phyloP scores from a whole-genome alignment of 2,797 vertebrate species.

The Melanotaenia parkinsoni region DNA sequence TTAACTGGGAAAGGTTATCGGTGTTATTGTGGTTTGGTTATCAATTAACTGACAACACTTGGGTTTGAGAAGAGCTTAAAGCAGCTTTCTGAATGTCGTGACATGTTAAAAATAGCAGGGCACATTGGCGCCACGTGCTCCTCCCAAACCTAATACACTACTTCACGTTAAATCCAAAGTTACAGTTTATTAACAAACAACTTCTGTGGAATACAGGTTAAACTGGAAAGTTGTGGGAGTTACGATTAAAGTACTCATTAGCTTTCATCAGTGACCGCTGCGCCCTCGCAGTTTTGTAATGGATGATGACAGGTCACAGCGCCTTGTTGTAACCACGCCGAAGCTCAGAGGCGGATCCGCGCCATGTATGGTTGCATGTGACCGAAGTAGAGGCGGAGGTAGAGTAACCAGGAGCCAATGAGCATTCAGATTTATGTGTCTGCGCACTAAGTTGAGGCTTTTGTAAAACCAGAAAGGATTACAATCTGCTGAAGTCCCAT shows the following conservation, averaged over 20 bases:
- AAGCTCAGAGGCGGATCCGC: slow-evolving; percentile 23
- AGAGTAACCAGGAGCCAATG: slow-evolving; percentile 44
- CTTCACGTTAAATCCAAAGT: neutral
- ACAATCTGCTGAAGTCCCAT: neutral
- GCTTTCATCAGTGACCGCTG: neutral
- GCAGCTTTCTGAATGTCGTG: neutral
- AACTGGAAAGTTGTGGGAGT: no score
- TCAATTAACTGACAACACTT: neutral
- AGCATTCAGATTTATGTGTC: neutral
- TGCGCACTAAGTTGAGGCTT: neutral
- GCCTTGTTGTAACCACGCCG: slow-evolving; percentile 28
- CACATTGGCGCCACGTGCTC: slow-evolving; percentile 74
- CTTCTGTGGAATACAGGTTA: neutral
- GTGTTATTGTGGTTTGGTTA: fast-evolving
- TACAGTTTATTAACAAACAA: neutral
- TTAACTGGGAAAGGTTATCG: neutral
- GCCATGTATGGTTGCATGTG: slow-evolving; percentile 54
- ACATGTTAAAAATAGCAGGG: slow-evolving; percentile 20
- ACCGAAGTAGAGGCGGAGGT: slow-evolving; percentile 46
- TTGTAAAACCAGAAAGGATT: slow-evolving; percentile 27
- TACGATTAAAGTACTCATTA: neutral
- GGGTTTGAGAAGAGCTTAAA: neutral
- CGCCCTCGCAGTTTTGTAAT: neutral
- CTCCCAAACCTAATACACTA: neutral
- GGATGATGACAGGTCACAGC: slow-evolving; percentile 43